Evolutionary conservation across 2,113 vertebrate species (phyloP), one percentile per base, ranked within the genome.

Genomic region (Micromys minutus): DNA sequence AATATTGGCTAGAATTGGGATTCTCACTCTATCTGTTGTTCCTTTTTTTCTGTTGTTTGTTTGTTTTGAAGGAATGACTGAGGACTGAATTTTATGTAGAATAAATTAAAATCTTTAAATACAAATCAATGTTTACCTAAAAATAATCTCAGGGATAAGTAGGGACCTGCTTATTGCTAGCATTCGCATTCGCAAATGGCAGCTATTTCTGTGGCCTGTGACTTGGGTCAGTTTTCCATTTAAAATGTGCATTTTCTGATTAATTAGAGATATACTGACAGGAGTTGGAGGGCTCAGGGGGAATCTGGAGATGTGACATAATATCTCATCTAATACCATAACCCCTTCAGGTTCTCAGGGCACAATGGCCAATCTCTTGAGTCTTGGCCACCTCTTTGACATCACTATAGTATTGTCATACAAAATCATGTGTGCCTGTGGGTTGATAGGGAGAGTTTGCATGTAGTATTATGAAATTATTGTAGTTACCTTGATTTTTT

Each of bases 401-500:
- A 3, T 7, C 22, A 15, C 67, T 15, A 47, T 63, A 19, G 22
- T 24, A 4, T 55, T 36, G 19, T 72, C 55, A 61, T 3, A 0
- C 5, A 0, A 55, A 65, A 17, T 47, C 10, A 3, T 52, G 2
- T 83, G 26, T 81, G 3, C 42, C 16, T 75, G 5, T 3, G 19
- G 0, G 39, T 75, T 47, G 55, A 47, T 67, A 21, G 3, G 67
- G 61, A 57, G 5, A 86, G 50, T 11, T 45, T 69, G 29, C 71
- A 8, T 59, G 50, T 36, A 84, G 79, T 74, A 52, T 63, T 94
- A 16, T 90, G 50, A 76, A 57, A 88, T 57, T 36, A 57, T 69
- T 80, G 10, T 87, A 63, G 77, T 57, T 19, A 39, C 76, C 55
- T 94, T 95, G 29, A 52, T 97, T 95, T 94, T 42, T 96, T 98